Base-by-base conservation (phyloP, 2,888 invertebrate species). In the Cheilosia urbana region DNA sequence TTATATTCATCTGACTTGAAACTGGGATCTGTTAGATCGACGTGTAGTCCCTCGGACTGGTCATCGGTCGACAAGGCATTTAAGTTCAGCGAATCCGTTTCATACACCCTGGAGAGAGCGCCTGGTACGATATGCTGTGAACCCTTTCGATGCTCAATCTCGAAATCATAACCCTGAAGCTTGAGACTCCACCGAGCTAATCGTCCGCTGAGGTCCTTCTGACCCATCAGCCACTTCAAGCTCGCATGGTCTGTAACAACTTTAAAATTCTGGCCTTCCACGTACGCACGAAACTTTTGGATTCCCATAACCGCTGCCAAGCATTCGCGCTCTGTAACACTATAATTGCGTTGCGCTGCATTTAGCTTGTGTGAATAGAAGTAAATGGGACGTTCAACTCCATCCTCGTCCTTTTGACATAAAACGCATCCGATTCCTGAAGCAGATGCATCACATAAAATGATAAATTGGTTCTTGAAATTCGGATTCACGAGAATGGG, bases 241-340 rank as follows among this genome's bases (percentile, higher is more conserved):
- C 49, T 47, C 5, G 51, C 60, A 62, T 51, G 72, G 19, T 62
- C 62, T 3, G 72, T 51, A 17, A 60, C 4, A 3, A 40, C n/a
- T 15, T 30, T 55, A 30, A 55, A 55, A 30, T 15, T 2, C 6
- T 55, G 30, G 11, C 45, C 62, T 27, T 62, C 55, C n/a, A 68
- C 40, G n/a, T 37, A 55, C 5, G 68, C 21, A 2, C 58, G 42
- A 17, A 58, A 71, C 6, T 71, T 40, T 7, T 47, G 5, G 1
- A 69, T 27, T 2, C 47, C 27, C 27, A 27, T 5, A 4, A 63
- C 62, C 4, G 24, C 75, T 11, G 57, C 75, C 17, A 57, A 37
- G 27, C 57, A 65, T 30, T 75, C 66, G 11, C 55, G 21, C 47
- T 66, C 76, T 3, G 69, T 76, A 2, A 68, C 34, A 9, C 57